Evolutionary conservation across 2,797 vertebrate species (phyloP).

Genomic region (Rhinichthys osculus): DNA sequence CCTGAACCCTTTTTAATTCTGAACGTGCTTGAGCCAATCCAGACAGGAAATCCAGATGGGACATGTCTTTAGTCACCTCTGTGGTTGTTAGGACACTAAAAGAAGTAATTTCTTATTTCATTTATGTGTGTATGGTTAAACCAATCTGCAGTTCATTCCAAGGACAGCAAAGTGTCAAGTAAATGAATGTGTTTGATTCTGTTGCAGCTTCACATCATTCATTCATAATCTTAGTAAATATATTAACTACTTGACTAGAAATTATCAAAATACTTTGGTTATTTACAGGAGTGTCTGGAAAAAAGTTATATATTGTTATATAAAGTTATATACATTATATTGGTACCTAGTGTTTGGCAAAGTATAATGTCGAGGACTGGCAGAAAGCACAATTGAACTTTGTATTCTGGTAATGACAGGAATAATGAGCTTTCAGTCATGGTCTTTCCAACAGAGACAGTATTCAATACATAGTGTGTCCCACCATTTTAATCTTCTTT

Average conservation of each 20-base stretch:
- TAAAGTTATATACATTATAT: neutral
- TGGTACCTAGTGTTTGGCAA: neutral
- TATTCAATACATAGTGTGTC: neutral
- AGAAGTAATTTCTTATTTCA: slow-evolving; percentile 7
- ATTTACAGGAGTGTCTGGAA: neutral
- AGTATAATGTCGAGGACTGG: neutral
- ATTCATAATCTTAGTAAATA: neutral
- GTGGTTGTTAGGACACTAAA: slow-evolving; percentile 22
- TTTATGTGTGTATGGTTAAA: neutral
- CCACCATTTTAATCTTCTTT: neutral
- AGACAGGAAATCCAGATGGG: slow-evolving; percentile 28
- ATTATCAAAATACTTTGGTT: neutral
- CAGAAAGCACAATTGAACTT: slow-evolving; percentile 4
- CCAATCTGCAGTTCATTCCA: neutral
- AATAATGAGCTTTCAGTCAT: neutral
- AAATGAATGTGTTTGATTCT: neutral
- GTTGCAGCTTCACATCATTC: neutral
- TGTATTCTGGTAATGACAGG: neutral
- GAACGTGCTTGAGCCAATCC: slow-evolving; percentile 20
- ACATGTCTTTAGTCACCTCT: slow-evolving; percentile 33
- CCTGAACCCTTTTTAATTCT: slow-evolving; percentile 47
- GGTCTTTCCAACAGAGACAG: slow-evolving; percentile 3
- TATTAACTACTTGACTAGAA: neutral
- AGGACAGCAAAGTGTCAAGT: neutral
- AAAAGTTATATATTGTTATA: neutral